phyloP scores from a whole-genome alignment of 2,797 vertebrate genomes.

The Cephalopachus bancanus region DNA sequence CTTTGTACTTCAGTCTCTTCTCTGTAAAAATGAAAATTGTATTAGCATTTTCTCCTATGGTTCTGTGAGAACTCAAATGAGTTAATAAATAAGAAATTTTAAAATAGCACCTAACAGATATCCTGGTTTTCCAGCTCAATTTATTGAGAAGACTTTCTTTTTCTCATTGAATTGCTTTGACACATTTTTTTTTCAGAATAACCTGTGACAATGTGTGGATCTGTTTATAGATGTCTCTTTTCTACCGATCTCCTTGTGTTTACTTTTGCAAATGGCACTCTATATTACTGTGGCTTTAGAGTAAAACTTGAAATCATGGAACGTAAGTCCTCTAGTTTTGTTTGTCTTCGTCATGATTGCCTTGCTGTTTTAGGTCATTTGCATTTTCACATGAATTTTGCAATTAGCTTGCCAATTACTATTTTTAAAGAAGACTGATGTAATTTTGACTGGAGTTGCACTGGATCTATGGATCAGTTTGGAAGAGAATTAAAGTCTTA shows the following conservation, averaged over 20 bases:
- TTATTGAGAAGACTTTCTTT: background rate
- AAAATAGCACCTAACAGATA: background rate
- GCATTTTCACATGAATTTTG: conserved; percentile 17
- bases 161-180: background rate
- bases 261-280: background rate
- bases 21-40: background rate
- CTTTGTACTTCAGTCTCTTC: background rate
- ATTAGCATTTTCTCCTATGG: background rate
- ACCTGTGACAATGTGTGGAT: background rate
- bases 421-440: background rate
- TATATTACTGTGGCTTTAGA: background rate
- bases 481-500: background rate
- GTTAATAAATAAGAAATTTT: background rate
- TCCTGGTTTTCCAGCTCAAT: background rate
- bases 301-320: background rate
- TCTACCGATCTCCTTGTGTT: background rate
- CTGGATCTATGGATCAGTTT: background rate
- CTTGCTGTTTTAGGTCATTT: conserved; percentile 45
- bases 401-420: background rate
- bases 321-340: background rate
- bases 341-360: conserved; percentile 2
- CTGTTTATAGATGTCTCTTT: conserved; percentile 11
- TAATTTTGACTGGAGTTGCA: background rate
- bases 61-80: background rate
- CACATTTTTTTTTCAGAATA: background rate